A percentile compares a stretch with the other conserved stretches of the same genome.
phyloP scores from a whole-genome alignment of 2,797 vertebrate species.

The Botia kubotai region DNA sequence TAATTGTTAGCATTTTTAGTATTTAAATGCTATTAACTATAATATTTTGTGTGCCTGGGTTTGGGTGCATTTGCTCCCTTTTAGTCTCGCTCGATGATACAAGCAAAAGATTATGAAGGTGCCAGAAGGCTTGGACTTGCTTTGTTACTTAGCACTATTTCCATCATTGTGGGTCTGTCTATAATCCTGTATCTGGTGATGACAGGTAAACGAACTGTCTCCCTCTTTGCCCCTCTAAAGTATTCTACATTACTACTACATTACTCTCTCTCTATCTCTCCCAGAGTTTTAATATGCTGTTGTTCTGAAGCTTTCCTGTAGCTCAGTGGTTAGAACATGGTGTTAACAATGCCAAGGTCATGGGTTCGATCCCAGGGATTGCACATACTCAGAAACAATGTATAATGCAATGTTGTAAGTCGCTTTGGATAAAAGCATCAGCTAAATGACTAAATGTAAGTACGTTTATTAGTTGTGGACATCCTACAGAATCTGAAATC shows the following conservation, averaged over 20 bases:
- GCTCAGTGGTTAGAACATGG: too few species aligned
- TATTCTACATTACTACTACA: background rate
- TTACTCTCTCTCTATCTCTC: conserved; percentile 25
- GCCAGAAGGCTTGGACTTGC: conserved; percentile 85
- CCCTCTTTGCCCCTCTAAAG: background rate
- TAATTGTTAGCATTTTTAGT: too few species aligned
- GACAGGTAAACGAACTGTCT: conserved; percentile 60
- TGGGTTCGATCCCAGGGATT: too few species aligned
- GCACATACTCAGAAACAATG: too few species aligned
- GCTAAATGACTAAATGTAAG: too few species aligned
- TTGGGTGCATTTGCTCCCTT: background rate
- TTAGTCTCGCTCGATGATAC: conserved; percentile 86
- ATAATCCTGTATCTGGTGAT: conserved; percentile 83
- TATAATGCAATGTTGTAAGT: too few species aligned
- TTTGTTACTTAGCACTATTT: conserved; percentile 82
- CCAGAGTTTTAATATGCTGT: conserved; percentile 35
- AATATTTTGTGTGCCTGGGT: too few species aligned
- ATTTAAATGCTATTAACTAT: too few species aligned
- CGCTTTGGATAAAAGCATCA: too few species aligned
- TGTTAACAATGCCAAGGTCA: too few species aligned
- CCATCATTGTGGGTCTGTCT: conserved; percentile 84
- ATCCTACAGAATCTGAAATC: conserved; percentile 13
- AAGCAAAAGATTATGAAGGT: conserved; percentile 83
- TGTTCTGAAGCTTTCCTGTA: too few species aligned
- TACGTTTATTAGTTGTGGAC: background rate